These are phyloP conservation scores for Phocides pigmalion DNA, from an alignment of 1,140 invertebrate genomes.

Conservation along the genomic window DNA sequence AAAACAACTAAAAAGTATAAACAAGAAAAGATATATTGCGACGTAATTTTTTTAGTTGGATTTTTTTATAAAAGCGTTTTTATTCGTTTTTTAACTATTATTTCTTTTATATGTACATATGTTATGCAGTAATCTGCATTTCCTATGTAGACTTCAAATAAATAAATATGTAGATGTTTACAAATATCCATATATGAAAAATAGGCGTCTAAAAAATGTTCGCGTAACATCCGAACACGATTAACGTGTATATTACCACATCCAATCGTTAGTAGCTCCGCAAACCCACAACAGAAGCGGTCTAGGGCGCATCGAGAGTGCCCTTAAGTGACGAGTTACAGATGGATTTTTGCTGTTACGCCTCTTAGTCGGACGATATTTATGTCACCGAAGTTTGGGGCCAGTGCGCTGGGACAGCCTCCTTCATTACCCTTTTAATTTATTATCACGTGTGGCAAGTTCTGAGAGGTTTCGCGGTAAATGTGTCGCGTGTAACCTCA, in stretches of 20 bases:
- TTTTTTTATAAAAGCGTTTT: too few species aligned
- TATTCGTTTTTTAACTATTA: too few species aligned
- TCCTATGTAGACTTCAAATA: too few species aligned
- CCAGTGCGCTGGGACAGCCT: slow-evolving; percentile 42
- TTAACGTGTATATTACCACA: slow-evolving; percentile 30
- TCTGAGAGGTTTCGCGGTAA: slow-evolving; percentile 20
- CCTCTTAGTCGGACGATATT: slow-evolving; percentile 65
- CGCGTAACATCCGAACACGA: too few species aligned
- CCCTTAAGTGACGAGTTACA: slow-evolving; percentile 77
- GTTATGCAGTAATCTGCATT: too few species aligned
- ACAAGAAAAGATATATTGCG: too few species aligned
- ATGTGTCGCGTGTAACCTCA: slow-evolving; percentile 5
- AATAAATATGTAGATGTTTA: too few species aligned
- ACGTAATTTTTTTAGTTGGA: too few species aligned
- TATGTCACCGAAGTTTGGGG: slow-evolving; percentile 56
- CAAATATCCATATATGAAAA: too few species aligned
- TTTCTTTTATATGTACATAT: too few species aligned
- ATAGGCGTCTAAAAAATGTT: too few species aligned
- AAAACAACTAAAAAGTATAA: too few species aligned
- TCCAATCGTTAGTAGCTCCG: slow-evolving; percentile 39
- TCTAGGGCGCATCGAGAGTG: slow-evolving; percentile 54
- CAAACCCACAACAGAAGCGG: slow-evolving; percentile 40
- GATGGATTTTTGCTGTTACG: slow-evolving; percentile 81
- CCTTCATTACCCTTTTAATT: slow-evolving; percentile 55
- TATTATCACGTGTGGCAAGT: slow-evolving; percentile 33